A percentile compares a stretch with the other conserved stretches of the same genome.
Conservation (phyloP, 1,140 invertebrate species). For the Ephestia elutella region DNA sequence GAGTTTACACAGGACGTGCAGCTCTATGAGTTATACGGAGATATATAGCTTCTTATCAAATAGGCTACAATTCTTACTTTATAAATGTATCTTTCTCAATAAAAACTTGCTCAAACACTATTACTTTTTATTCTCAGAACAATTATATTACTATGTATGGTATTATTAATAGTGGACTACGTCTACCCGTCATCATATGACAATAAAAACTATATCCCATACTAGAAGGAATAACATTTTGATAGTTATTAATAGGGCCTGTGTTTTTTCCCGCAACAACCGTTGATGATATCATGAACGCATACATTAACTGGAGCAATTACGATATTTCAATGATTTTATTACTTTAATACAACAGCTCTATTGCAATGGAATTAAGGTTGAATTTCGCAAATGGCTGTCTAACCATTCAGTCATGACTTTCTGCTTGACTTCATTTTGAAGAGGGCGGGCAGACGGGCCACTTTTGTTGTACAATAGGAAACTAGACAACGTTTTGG, state of each 20-base stretch:
- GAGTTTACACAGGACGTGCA: too few relatives aligned
- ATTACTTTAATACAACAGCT: neutral
- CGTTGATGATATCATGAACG: neutral
- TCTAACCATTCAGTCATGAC: neutral
- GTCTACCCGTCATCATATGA: too few relatives aligned
- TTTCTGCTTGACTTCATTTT: neutral
- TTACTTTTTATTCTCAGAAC: too few relatives aligned
- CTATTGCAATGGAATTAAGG: neutral
- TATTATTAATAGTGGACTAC: too few relatives aligned
- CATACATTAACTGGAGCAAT: neutral
- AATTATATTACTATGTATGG: too few relatives aligned
- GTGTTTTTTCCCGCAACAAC: neutral
- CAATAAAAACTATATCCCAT: too few relatives aligned
- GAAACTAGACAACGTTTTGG: too few relatives aligned
- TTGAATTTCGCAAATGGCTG: neutral
- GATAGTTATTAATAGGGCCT: neutral
- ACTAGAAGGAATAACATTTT: neutral
- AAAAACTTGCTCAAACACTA: too few relatives aligned
- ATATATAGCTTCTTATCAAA: too few relatives aligned
- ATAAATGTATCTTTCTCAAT: too few relatives aligned
- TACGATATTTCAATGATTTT: constrained; percentile 2
- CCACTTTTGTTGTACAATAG: neutral
- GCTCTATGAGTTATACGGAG: too few relatives aligned
- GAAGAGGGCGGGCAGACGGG: neutral
- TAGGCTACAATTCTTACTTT: too few relatives aligned